phyloP scores from a whole-genome alignment of 1,140 invertebrate species.

The Papilio machaon region DNA sequence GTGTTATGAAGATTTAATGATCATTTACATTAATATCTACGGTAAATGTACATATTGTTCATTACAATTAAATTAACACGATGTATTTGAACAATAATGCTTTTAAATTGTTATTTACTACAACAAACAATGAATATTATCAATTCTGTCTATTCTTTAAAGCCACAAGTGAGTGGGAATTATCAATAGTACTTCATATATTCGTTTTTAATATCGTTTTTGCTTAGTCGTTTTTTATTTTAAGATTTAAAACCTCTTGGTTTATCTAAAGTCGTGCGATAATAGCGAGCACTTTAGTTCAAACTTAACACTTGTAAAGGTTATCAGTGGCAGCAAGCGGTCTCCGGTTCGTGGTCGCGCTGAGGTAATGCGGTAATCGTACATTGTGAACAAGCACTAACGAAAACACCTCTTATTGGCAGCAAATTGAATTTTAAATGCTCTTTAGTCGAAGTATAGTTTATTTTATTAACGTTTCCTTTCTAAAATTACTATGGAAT shows the following conservation, averaged over 20 bases:
- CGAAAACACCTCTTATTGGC: constrained; percentile 6
- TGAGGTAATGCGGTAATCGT: background rate
- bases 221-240: background rate
- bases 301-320: background rate
- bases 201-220: too few relatives aligned
- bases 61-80: background rate
- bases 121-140: background rate
- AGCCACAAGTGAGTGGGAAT: background rate
- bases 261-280: background rate
- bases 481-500: background rate
- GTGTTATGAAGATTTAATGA: background rate
- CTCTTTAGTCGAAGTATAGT: background rate
- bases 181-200: too few relatives aligned
- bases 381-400: background rate
- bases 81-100: too few relatives aligned
- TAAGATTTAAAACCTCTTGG: background rate
- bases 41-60: background rate
- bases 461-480: background rate
- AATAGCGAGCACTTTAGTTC: background rate
- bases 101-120: background rate
- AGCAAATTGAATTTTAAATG: background rate
- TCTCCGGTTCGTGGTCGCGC: background rate
- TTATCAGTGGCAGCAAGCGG: constrained; percentile 4
- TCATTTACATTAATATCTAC: background rate
- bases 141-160: background rate